phyloP scores from a whole-genome alignment of 1,140 invertebrate species.

The Manduca sexta region DNA sequence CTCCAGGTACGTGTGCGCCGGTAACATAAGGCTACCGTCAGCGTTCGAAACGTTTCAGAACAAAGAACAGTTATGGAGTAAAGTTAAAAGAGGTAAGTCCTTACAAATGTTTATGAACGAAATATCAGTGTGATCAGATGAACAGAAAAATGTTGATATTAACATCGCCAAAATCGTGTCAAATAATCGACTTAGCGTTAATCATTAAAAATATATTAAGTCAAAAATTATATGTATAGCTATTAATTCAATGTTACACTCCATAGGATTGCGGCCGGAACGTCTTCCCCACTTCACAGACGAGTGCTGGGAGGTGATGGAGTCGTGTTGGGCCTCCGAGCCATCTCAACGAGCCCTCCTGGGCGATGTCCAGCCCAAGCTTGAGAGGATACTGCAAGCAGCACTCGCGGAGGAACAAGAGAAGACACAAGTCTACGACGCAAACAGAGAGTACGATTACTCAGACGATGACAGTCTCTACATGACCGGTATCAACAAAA shows the following conservation, averaged over 20 bases:
- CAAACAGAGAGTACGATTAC: not conserved
- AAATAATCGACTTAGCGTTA: too few species aligned
- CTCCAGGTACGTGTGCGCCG: constrained; percentile 85
- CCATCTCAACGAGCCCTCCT: constrained; percentile 83
- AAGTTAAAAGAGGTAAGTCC: constrained; percentile 85
- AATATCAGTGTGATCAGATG: too few species aligned
- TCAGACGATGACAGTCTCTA: constrained; percentile 38
- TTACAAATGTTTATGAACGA: too few species aligned
- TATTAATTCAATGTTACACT: not conserved
- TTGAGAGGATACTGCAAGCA: constrained; percentile 64
- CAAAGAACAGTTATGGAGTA: constrained; percentile 91
- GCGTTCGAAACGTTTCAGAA: constrained; percentile 91
- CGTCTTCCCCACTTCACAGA: constrained; percentile 82
- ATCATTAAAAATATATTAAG: constrained; percentile 9
- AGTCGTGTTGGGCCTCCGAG: constrained; percentile 88
- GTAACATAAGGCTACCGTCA: constrained; percentile 84
- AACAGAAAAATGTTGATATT: not conserved
- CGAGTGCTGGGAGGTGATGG: constrained; percentile 90
- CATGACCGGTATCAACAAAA: constrained; percentile 33
- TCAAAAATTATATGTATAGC: not conserved
- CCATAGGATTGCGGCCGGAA: constrained; percentile 83
- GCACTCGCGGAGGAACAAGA: constrained; percentile 9
- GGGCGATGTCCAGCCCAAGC: constrained; percentile 82
- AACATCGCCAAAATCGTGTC: too few species aligned
- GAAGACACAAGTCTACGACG: not conserved